phyloP scores from a whole-genome alignment of 2,113 vertebrate genomes.

The Mustelus asterias region DNA sequence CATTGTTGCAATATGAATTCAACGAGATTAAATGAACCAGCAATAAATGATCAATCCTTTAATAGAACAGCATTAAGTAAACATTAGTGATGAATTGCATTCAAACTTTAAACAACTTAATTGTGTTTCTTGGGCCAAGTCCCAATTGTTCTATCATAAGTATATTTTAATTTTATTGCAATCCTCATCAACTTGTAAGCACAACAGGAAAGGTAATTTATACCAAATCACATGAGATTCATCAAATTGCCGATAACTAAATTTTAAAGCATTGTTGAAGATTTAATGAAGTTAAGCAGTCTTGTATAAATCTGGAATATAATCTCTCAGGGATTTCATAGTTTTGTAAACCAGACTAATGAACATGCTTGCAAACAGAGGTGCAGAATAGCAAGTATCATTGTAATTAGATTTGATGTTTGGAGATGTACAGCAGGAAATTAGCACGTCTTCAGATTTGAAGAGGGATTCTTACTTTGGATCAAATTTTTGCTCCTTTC shows the following conservation, averaged over 20 bases:
- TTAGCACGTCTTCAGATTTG: neutral
- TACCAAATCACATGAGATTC: neutral
- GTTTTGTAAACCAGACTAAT: neutral
- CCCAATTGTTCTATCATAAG: neutral
- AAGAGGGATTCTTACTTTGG: neutral
- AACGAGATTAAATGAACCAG: neutral
- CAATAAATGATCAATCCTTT: neutral
- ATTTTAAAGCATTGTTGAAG: conserved; percentile 17
- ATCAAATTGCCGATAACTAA: neutral
- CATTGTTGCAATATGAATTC: neutral
- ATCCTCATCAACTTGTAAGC: neutral
- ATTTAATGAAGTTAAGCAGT: neutral
- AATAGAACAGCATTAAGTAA: neutral
- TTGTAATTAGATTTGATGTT: neutral
- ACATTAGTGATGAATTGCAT: neutral
- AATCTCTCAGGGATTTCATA: neutral
- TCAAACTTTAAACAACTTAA: neutral
- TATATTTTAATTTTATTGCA: neutral
- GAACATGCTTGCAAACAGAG: neutral
- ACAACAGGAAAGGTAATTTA: neutral
- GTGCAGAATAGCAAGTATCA: neutral
- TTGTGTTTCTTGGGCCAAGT: neutral
- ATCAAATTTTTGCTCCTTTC: neutral
- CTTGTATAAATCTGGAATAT: neutral
- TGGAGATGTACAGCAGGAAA: neutral